Percentiles rank a stretch among this genome's conserved stretches.
Evolutionary conservation across 1,140 invertebrate genomes (phyloP).

Genomic region (Cydia splendana): DNA sequence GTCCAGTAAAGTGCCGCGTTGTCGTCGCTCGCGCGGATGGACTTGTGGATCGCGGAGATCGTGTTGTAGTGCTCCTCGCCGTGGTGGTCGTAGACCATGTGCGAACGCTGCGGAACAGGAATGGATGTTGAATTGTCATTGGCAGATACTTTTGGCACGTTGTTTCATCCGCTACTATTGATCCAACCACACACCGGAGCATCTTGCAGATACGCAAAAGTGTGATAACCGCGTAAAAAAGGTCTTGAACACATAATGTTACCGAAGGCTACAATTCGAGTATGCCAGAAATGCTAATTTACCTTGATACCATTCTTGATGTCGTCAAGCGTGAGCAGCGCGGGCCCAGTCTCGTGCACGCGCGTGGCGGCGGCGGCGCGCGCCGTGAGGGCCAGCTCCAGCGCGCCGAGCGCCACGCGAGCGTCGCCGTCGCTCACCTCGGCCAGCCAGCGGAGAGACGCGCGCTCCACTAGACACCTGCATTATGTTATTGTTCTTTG

Average conservation of each 20-base stretch:
- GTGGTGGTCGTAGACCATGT: conserved; percentile 87
- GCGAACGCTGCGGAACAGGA: conserved; percentile 54
- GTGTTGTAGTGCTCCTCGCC: conserved; percentile 93
- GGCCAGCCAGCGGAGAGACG: conserved; percentile 85
- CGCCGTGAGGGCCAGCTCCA: conserved; percentile 86
- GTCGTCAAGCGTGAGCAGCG: conserved; percentile 81
- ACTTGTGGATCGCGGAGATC: conserved; percentile 92
- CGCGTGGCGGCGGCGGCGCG: conserved; percentile 50
- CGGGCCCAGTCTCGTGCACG: conserved; percentile 50
- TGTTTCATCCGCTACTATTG: no score
- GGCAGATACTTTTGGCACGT: no score
- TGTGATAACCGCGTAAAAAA: no score
- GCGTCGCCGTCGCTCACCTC: conserved; percentile 92
- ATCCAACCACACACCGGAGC: no score
- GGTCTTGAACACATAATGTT: no score
- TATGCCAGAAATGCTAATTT: neutral
- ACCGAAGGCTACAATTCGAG: no score
- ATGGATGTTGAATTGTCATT: neutral
- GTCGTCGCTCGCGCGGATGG: conserved; percentile 89
- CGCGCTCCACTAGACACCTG: conserved; percentile 80
- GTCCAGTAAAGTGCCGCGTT: conserved; percentile 93
- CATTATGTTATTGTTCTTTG: neutral
- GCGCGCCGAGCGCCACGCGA: conserved; percentile 86
- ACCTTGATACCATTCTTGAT: conserved; percentile 84
- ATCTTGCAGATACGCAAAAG: no score